phyloP scores from a whole-genome alignment of 2,888 invertebrate genomes.

The Drosophila barbarae region DNA sequence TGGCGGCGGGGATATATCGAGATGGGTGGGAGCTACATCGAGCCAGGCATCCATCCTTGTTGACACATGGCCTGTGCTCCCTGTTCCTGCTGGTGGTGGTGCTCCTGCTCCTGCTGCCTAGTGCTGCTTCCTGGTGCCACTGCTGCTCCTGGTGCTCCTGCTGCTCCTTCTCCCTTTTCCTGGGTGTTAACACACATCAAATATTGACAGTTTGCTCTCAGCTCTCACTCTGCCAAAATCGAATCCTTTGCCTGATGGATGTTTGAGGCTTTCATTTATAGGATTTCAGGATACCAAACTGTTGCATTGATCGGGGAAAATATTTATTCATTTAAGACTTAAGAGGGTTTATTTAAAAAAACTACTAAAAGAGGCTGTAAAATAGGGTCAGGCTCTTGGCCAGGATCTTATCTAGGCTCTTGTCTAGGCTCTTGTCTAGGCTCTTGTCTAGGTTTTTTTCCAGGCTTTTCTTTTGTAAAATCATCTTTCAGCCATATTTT shows the following conservation, averaged over 20 bases:
- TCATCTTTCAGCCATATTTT: too few relatives aligned
- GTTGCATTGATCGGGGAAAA: conserved; percentile 16
- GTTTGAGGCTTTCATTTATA: conserved; percentile 15
- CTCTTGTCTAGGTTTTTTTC: too few relatives aligned
- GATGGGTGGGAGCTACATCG: neutral
- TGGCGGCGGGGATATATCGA: too few relatives aligned
- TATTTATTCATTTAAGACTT: neutral
- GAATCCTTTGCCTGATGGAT: conserved; percentile 17
- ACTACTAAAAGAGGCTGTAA: too few relatives aligned
- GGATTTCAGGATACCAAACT: conserved; percentile 12
- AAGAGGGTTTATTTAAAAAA: too few relatives aligned
- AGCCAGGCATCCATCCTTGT: conserved; percentile 34
- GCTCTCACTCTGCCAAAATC: conserved; percentile 52
- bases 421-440: too few relatives aligned
- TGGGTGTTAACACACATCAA: conserved; percentile 75
- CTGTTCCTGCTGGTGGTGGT: neutral
- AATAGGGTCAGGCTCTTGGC: too few relatives aligned
- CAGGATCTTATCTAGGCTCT: too few relatives aligned
- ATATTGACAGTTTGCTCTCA: conserved; percentile 76
- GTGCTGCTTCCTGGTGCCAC: neutral
- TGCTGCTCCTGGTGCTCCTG: conserved; percentile 16
- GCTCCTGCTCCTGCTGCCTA: neutral
- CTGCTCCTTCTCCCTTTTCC: conserved; percentile 29
- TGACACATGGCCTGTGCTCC: conserved; percentile 58
- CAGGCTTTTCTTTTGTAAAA: too few relatives aligned